These are phyloP conservation scores for Acipenser oxyrinchus DNA, from an alignment of 2,797 vertebrate genomes.

Conservation along the genomic window DNA sequence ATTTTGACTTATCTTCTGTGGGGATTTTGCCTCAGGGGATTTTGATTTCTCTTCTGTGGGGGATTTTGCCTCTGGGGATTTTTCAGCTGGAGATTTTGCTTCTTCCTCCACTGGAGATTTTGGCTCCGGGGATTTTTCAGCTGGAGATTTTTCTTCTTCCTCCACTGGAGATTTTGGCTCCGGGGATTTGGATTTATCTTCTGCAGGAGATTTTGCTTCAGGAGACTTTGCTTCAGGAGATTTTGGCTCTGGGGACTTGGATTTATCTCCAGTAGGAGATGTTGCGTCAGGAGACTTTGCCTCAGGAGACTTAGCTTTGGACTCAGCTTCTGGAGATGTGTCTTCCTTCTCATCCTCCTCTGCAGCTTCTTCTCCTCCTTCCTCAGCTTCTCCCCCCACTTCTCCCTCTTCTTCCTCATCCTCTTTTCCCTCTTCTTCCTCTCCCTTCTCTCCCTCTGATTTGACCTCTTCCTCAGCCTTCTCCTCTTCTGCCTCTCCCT, in stretches of 20 bases:
- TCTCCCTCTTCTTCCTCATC: background rate
- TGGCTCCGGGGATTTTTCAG: slow-evolving; percentile 30
- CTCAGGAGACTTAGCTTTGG: slow-evolving; percentile 41
- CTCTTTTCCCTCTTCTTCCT: slow-evolving; percentile 1
- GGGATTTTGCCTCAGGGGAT: slow-evolving; percentile 18
- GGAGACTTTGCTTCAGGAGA: slow-evolving; percentile 37
- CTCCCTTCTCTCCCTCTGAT: slow-evolving; percentile 26
- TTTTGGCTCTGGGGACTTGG: slow-evolving; percentile 22
- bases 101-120: slow-evolving; percentile 5
- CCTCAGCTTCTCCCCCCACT: slow-evolving; percentile 10
- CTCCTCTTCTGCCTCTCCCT: slow-evolving; percentile 35
- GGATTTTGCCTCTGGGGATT: slow-evolving; percentile 6
- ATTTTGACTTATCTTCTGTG: background rate
- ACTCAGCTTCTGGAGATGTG: slow-evolving; percentile 25
- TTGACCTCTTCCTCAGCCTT: slow-evolving; percentile 21
- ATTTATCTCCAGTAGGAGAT: slow-evolving; percentile 12
- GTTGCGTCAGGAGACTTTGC: slow-evolving; percentile 35
- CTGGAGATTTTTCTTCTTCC: background rate
- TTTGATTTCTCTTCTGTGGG: background rate
- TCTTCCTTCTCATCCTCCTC: slow-evolving; percentile 35
- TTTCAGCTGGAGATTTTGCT: slow-evolving; percentile 30
- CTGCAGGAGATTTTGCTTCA: slow-evolving; percentile 36
- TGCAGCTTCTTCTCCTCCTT: slow-evolving; percentile 18
- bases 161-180: slow-evolving; percentile 11
- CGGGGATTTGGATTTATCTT: slow-evolving; percentile 26